Percentiles rank a stretch among this genome's conserved stretches.
Conservation (phyloP, 2,888 invertebrate species). For the Hypomecis atomaria region DNA sequence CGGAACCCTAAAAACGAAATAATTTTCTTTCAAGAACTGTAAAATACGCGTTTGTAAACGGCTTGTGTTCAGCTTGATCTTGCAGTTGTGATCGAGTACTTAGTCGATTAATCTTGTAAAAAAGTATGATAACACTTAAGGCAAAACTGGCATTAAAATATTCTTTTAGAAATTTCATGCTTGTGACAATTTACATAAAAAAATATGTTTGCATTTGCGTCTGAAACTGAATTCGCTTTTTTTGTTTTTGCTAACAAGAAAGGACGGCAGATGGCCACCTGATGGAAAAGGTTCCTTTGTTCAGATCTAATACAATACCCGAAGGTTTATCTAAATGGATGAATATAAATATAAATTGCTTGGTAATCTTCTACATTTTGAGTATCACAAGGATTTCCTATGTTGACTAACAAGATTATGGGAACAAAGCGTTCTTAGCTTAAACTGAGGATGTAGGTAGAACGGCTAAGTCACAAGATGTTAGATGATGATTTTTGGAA, state of each 20-base stretch:
- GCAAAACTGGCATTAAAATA: too few species aligned
- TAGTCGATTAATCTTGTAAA: too few species aligned
- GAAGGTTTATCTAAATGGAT: conserved; percentile 23
- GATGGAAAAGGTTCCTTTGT: conserved; percentile 28
- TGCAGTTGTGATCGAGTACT: too few species aligned
- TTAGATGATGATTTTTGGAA: too few species aligned
- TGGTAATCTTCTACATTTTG: conserved; percentile 5
- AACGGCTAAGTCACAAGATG: too few species aligned
- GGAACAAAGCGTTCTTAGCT: neutral
- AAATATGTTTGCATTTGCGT: neutral
- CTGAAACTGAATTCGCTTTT: conserved; percentile 14
- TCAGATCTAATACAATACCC: conserved; percentile 25
- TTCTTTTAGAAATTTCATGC: too few species aligned
- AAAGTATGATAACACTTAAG: too few species aligned
- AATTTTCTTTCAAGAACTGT: too few species aligned
- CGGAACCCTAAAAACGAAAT: too few species aligned
- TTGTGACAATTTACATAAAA: neutral
- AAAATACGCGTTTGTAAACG: too few species aligned
- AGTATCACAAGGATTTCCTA: conserved; percentile 5
- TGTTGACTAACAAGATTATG: neutral
- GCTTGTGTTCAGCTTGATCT: too few species aligned
- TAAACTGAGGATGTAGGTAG: too few species aligned
- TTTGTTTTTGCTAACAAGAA: conserved; percentile 26
- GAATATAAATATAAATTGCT: conserved; percentile 18
- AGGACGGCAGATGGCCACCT: conserved; percentile 25